phyloP scores from a whole-genome alignment of 2,113 vertebrate species.

The Mohoua ochrocephala region DNA sequence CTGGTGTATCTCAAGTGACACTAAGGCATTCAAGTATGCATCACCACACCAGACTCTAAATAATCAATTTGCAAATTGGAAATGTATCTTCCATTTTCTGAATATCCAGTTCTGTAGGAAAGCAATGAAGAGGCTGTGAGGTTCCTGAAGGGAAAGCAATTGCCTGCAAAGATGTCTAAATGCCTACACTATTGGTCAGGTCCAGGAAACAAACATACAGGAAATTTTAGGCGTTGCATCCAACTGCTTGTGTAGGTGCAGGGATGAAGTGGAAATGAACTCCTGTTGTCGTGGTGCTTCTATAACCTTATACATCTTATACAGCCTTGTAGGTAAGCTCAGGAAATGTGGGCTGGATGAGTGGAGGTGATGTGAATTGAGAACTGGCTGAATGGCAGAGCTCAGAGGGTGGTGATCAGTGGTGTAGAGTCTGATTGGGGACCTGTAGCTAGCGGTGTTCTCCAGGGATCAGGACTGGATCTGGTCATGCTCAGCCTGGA shows the following conservation, averaged over 20 bases:
- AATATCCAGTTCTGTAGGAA: not conserved
- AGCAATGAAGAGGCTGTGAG: not conserved
- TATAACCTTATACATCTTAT: not conserved
- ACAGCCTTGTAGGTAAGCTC: not conserved
- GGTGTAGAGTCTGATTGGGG: not conserved
- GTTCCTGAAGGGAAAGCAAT: not conserved
- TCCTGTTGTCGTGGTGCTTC: fast-evolving
- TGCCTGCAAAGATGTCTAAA: not conserved
- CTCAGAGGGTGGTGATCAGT: not conserved
- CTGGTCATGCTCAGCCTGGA: not conserved
- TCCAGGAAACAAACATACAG: not conserved
- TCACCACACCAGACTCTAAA: not conserved
- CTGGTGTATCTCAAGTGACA: not conserved
- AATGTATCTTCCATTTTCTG: not conserved
- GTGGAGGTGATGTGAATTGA: not conserved
- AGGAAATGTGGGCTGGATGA: not conserved
- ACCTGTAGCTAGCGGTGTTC: not conserved
- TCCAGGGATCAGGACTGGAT: not conserved
- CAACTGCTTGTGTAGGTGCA: not conserved
- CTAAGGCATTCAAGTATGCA: not conserved
- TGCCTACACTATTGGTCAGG: not conserved
- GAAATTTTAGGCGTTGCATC: not conserved
- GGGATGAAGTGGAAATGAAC: not conserved
- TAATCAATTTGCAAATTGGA: not conserved
- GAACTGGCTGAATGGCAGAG: not conserved